Base-by-base conservation (phyloP, 2,888 invertebrate species). In the Erebia palarica region DNA sequence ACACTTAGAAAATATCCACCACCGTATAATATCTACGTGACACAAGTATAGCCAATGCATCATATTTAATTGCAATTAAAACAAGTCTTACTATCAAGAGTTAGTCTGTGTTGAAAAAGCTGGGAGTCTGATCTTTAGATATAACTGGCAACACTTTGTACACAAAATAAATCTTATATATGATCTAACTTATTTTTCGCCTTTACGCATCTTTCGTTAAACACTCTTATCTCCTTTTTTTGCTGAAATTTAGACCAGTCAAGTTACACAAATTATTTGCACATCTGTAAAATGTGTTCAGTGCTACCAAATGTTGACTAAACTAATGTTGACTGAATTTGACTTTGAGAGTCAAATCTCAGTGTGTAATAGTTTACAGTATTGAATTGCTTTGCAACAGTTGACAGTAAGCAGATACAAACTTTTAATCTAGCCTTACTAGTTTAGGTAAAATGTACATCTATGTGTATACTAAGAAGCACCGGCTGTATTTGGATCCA, bases 401-500 rank as follows among this genome's bases (percentile, higher is more conserved):
- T 60, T 60, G 61, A 61, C 47, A 61, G 44, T 44, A 18, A 44
- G 44, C 61, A 44, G 13, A 16, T 2, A 65, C 7, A n/a, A 55
- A 65, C n/a, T 14, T 55, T 36, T 65, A 55, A 5, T 42, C 64
- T 61, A 44, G 47, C 44, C 61, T 61, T 65, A 55, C 55, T 47
- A 58, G 16, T 59, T 42, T 7, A 11, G 57, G 27, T 65, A 18
- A 36, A 57, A 47, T 57, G 13, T 47, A 58, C 44, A 58, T 66
- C 16, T 5, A 59, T 51, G 58, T 60, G 55, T 61, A 63, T 21
- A 47, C 74, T 75, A 75, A 10, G 73, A 57, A 36, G 67, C 73
- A 68, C 66, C 70, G 16, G 81, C 79, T 73, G 70, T 75, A 72
- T 73, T 78, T 82, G 87, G 87, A 84, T 84, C 85, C 81, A 81